These are phyloP conservation scores for Chunga burmeisteri DNA, from an alignment of 2,113 vertebrate genomes.

Conservation along the genomic window DNA sequence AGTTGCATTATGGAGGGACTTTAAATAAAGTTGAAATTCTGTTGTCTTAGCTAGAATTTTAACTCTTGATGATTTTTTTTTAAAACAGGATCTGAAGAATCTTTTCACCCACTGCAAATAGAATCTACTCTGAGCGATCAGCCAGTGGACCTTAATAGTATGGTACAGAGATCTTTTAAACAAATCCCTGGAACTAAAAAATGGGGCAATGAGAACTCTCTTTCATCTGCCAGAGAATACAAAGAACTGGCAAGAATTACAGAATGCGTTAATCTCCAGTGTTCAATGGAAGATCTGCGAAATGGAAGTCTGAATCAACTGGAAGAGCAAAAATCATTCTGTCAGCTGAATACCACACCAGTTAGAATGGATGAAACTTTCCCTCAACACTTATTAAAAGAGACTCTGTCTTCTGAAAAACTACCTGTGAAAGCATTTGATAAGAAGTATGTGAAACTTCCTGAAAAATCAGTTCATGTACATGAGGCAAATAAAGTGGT, in stretches of 20 bases:
- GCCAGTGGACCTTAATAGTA: neutral
- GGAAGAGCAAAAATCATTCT: conserved; percentile 50
- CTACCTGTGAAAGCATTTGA: neutral
- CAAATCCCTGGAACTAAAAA: neutral
- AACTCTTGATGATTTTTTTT: neutral
- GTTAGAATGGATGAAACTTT: conserved; percentile 14
- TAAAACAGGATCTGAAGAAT: conserved; percentile 67
- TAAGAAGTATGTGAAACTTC: neutral
- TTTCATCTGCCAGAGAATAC: neutral
- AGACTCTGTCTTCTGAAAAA: neutral
- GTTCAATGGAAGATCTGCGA: conserved; percentile 37
- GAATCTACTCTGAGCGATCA: conserved; percentile 73
- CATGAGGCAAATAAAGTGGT: neutral
- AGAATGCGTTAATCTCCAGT: neutral
- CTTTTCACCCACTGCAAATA: conserved; percentile 73
- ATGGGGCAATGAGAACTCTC: neutral
- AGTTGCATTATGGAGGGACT: neutral
- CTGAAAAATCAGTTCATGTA: neutral
- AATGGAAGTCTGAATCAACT: neutral
- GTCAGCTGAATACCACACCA: conserved; percentile 44
- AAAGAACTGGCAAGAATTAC: conserved; percentile 18
- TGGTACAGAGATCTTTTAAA: conserved; percentile 13
- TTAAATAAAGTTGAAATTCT: neutral
- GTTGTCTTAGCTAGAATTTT: neutral
- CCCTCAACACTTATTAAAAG: neutral